Evolutionary conservation across 2,113 vertebrate genomes (phyloP).

Genomic region (Helogale parvula): DNA sequence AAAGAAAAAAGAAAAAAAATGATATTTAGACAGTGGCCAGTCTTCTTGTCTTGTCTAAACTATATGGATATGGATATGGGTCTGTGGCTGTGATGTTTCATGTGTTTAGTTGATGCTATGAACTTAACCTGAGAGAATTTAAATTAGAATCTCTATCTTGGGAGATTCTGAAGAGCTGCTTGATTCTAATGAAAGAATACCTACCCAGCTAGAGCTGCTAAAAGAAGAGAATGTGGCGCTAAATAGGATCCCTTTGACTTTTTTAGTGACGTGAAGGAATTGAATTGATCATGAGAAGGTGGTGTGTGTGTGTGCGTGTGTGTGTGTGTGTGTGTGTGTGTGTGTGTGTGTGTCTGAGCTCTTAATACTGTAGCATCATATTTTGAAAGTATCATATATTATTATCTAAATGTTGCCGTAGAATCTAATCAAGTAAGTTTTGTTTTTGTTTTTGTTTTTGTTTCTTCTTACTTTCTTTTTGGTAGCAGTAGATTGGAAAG

Average conservation of each 20-base stretch:
- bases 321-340: neutral
- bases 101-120: neutral
- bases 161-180: neutral
- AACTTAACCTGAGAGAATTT: neutral
- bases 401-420: neutral
- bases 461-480: neutral
- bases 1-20: neutral
- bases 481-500: neutral
- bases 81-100: neutral
- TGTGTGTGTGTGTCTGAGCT: neutral
- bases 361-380: neutral
- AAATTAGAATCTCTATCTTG: neutral
- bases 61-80: neutral
- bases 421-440: neutral
- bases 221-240: neutral
- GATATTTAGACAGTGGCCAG: neutral
- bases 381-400: neutral
- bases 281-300: neutral
- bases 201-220: neutral
- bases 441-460: neutral
- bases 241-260: neutral
- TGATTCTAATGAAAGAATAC: neutral
- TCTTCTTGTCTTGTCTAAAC: neutral
- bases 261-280: neutral
- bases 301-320: neutral